Evolutionary conservation across 2,797 vertebrate species (phyloP), one percentile per base, ranked within the genome.

Genomic region (Oreochromis mossambicus): DNA sequence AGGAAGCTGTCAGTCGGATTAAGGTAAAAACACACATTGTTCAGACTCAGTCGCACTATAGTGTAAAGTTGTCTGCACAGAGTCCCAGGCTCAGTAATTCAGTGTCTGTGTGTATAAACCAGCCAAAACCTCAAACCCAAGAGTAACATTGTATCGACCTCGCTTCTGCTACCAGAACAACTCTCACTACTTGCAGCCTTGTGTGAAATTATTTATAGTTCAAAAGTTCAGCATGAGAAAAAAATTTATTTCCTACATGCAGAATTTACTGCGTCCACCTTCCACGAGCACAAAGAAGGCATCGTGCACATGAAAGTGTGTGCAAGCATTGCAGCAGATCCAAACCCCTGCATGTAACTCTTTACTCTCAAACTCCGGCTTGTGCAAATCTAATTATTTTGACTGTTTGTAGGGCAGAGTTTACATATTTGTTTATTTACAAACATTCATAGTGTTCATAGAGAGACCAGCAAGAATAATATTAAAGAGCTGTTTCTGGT

Each of bases 1-100:
- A 99, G 93, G 98, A 99, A 94, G 98, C 98, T 2, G 97, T 99
- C 50, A 98, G 97, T 94, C 97, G 98, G 88, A 98, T 99, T 93
- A 99, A 99, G 98, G 98, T 99, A 89, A 84, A 56, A 38, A 66
- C 34, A 26, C 34, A 63, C 19, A 24, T 17, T 34, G 50, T 13
- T 76, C 43, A 55, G 88, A 3, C 38, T 78, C 56, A 4, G 38
- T 43, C 63, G 0, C 38, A 15, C 38, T n/a, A 4, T 29, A 29
- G 15, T 41, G 43, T 15, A 8, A 6, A 43, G 38, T 4, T 43
- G 63, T 24, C n/a, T 68, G 38, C 36, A 66, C 36, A 41, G n/a
- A 68, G 3, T 24, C 38, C 38, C n/a, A 66, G 61, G 13, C n/a
- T 38, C 61, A 66, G 19, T 66, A 34, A 58, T 58, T 19, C 56